phyloP scores from a whole-genome alignment of 2,797 vertebrate genomes.

The Hybognathus amarus region DNA sequence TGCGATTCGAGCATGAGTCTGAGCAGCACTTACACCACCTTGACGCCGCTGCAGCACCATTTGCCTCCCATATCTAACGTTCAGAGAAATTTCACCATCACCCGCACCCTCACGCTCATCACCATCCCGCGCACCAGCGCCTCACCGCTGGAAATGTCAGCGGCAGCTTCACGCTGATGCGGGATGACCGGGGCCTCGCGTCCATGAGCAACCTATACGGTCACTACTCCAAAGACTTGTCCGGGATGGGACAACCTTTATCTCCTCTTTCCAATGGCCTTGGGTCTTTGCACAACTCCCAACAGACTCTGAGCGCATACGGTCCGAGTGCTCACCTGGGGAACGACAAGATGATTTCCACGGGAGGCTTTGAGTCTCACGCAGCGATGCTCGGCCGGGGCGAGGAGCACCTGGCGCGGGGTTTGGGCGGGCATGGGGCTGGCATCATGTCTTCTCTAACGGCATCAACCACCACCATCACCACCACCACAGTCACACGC shows the following conservation, averaged over 20 bases:
- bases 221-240: conserved; percentile 95
- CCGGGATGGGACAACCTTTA: conserved; percentile 89
- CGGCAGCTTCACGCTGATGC: conserved; percentile 94
- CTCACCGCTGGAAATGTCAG: conserved; percentile 89
- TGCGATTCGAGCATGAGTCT: conserved; percentile 94
- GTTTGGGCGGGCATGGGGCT: conserved; percentile 85
- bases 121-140: conserved; percentile 86
- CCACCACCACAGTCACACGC: conserved; percentile 85
- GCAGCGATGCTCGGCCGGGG: conserved; percentile 90
- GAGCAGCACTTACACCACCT: conserved; percentile 93
- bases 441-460: conserved; percentile 88
- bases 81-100: conserved; percentile 94
- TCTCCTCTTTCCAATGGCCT: conserved; percentile 92
- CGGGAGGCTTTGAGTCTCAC: conserved; percentile 91
- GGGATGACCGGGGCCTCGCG: conserved; percentile 90
- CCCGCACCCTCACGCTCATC: conserved; percentile 83
- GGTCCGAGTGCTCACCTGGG: conserved; percentile 88
- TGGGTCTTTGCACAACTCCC: conserved; percentile 88
- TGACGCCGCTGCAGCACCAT: conserved; percentile 92
- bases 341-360: conserved; percentile 92
- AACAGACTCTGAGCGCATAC: conserved; percentile 89
- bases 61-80: conserved; percentile 93
- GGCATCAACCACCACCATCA: conserved; percentile 88
- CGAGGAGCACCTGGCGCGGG: conserved; percentile 89
- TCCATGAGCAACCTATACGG: conserved; percentile 94